Percentiles rank a stretch among this genome's conserved stretches.
phyloP scores from a whole-genome alignment of 1,140 invertebrate genomes.

The Neotoxoptera formosana region DNA sequence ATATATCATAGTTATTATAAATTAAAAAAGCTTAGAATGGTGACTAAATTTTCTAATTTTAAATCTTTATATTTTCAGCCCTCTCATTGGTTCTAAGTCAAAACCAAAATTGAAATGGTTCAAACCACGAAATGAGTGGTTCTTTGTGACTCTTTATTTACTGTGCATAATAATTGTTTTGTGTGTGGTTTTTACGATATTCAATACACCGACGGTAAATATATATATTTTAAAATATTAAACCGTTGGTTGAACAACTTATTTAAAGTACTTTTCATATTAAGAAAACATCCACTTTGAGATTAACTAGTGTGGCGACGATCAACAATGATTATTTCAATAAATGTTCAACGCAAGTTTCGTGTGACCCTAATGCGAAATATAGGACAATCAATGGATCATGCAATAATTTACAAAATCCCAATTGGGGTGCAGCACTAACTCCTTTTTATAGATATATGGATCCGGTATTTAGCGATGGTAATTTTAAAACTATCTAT shows the following conservation, averaged over 20 bases:
- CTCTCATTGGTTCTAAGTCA: background rate
- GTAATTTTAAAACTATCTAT: conserved; percentile 63
- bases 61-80: background rate
- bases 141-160: background rate
- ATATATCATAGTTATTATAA: background rate
- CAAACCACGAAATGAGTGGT: too few species aligned
- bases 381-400: conserved; percentile 79
- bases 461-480: conserved; percentile 79
- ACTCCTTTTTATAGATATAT: conserved; percentile 78
- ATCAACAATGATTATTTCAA: conserved; percentile 37
- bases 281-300: background rate
- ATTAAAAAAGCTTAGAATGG: background rate
- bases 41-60: background rate
- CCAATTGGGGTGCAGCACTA: conserved; percentile 75
- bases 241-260: background rate
- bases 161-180: background rate
- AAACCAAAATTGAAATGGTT: background rate
- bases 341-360: background rate
- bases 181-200: background rate
- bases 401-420: conserved; percentile 81
- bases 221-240: background rate
- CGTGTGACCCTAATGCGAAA: conserved; percentile 56
- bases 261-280: background rate
- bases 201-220: background rate
- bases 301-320: background rate